Base-by-base conservation (phyloP, 2,888 invertebrate genomes). In the Brenthis daphne region DNA sequence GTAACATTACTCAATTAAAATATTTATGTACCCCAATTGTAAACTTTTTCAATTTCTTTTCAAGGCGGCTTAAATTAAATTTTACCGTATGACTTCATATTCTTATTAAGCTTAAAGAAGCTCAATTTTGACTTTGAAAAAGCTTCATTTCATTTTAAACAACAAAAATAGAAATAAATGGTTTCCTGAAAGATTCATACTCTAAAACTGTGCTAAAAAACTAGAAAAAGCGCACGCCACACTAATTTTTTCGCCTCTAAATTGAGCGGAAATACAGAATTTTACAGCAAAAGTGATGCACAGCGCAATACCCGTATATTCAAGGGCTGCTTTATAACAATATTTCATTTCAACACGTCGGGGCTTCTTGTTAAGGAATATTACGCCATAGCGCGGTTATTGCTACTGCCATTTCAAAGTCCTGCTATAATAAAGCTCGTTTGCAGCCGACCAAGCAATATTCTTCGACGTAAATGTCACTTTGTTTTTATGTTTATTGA, bases 381-480 rank as follows among this genome's bases (percentile, higher is more conserved):
- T 80, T 76, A 76, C 79, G 57, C 74, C 73, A 77, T 83, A 81
- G 81, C 77, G 54, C 55, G 69, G 77, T 77, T 83, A 82, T 79
- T 80, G 76, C 79, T 75, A 72, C 74, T 54, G 55, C 60, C 65
- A 67, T 73, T 67, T 66, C 71, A 71, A 72, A 74, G 72, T 69
- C 69, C 67, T 69, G 64, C 64, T 70, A 68, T 74, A 71, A 73
- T 73, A 68, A 73, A 68, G 69, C 58, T 64, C 48, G 66, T 67
- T 73, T 69, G 65, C 60, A 58, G 60, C 64, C 51, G 63, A 51
- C 37, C 60, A 43, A 66, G 68, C 63, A 68, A 68, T 70, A 65
- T 70, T 63, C 51, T 69, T 71, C 65, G 69, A 71, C 64, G 63
- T 63, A 65, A 65, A 68, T 54, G 58, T 65, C 60, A 57, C 43